phyloP scores from a whole-genome alignment of 2,888 invertebrate species.

The Acanthopleura granulata region DNA sequence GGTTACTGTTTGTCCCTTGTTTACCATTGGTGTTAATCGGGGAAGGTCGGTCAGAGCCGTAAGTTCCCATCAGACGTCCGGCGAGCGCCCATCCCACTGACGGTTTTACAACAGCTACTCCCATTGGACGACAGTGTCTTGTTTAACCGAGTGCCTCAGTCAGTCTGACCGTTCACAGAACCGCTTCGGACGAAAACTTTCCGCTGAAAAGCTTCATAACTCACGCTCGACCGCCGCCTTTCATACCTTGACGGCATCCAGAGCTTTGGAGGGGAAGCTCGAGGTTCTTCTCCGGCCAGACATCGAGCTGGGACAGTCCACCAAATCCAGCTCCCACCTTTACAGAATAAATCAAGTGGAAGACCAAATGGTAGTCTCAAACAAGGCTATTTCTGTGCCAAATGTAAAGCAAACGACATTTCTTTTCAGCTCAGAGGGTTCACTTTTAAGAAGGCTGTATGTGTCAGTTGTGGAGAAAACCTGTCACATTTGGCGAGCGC shows the following conservation, averaged over 20 bases:
- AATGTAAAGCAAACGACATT: background rate
- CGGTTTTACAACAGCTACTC: too few relatives aligned
- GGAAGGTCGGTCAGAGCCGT: too few relatives aligned
- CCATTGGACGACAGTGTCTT: too few relatives aligned
- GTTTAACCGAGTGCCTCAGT: too few relatives aligned
- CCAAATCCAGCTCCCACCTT: background rate
- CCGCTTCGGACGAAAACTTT: background rate
- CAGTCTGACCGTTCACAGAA: too few relatives aligned
- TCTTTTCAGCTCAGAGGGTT: background rate
- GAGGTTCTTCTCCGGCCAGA: background rate
- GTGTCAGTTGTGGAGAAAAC: background rate
- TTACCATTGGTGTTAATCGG: too few relatives aligned
- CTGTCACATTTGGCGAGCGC: too few relatives aligned
- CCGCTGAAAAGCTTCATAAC: slow-evolving; percentile 2
- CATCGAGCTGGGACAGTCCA: background rate
- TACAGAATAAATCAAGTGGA: background rate
- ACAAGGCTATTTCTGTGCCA: background rate
- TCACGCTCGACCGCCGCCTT: slow-evolving; percentile 20
- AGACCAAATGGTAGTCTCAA: slow-evolving; percentile 10
- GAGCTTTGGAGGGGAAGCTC: background rate
- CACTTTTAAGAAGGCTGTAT: background rate
- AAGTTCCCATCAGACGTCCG: too few relatives aligned
- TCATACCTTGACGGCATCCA: background rate
- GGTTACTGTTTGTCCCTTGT: too few relatives aligned
- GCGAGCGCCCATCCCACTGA: too few relatives aligned